phyloP scores from a whole-genome alignment of 2,113 vertebrate genomes.

The Rhinoptilus africanus region DNA sequence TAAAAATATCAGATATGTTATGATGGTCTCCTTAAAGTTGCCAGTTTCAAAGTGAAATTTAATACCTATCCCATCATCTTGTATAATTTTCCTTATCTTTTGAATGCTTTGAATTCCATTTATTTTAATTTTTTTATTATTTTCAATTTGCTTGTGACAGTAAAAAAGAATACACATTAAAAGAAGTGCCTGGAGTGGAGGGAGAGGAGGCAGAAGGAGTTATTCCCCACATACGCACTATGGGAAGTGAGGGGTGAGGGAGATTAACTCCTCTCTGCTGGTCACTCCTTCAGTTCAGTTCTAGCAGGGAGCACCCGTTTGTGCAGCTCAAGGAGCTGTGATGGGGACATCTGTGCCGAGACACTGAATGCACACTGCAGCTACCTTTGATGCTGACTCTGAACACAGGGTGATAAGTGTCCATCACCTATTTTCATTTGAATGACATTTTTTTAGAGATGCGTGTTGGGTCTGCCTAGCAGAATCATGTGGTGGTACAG shows the following conservation, averaged over 20 bases:
- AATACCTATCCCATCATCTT: not conserved
- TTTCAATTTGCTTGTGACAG: not conserved
- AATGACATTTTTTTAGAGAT: not conserved
- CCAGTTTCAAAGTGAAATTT: not conserved
- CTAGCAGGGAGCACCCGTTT: not conserved
- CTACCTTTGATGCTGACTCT: not conserved
- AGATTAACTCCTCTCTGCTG: fast-evolving
- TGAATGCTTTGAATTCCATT: not conserved
- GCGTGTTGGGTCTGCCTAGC: not conserved
- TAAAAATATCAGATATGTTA: not conserved
- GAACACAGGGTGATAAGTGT: not conserved
- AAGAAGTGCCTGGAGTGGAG: not conserved
- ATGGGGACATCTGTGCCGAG: fast-evolving
- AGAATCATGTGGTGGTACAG: not conserved
- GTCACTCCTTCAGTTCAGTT: not conserved
- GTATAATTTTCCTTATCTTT: not conserved
- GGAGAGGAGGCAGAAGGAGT: not conserved
- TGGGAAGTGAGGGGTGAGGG: fast-evolving
- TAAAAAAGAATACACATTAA: not conserved
- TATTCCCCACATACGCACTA: no score
- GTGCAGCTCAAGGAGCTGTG: not conserved
- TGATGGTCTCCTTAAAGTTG: not conserved
- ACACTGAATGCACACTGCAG: fast-evolving
- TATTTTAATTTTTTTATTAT: not conserved
- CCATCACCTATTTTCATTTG: not conserved